phyloP scores from a whole-genome alignment of 2,113 vertebrate species.

The Merops nubicus region DNA sequence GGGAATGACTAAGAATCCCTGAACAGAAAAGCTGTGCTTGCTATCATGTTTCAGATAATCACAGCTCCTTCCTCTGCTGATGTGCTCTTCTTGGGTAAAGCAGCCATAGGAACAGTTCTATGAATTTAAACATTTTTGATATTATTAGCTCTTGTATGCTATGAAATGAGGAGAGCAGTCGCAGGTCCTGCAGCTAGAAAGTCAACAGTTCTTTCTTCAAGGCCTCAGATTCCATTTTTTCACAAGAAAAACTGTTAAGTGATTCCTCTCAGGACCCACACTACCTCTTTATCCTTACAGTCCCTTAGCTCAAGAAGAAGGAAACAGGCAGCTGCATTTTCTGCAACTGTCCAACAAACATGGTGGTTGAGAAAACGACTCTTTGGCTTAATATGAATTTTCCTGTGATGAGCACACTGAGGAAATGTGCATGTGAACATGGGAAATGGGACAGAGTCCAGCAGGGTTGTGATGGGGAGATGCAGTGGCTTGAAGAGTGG shows the following conservation, averaged over 20 bases:
- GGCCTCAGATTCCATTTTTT: neutral
- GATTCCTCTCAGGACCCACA: neutral
- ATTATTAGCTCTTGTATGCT: neutral
- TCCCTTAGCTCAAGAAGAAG: neutral
- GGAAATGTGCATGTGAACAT: neutral
- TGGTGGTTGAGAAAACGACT: neutral
- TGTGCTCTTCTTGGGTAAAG: neutral
- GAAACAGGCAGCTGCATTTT: neutral
- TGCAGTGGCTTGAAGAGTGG: neutral
- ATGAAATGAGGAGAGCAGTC: neutral
- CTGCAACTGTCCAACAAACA: neutral
- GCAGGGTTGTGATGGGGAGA: neutral
- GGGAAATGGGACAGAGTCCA: neutral
- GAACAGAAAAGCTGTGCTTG: conserved; percentile 3
- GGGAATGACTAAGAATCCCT: neutral
- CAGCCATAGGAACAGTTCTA: neutral
- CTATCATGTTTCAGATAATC: neutral
- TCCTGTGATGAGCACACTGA: neutral
- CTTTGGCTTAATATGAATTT: neutral
- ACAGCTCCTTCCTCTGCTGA: neutral
- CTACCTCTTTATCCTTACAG: neutral
- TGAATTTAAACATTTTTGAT: neutral
- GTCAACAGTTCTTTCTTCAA: neutral
- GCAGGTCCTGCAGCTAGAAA: neutral
- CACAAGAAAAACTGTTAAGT: neutral